Conservation (phyloP, 1,140 invertebrate species). For the Philopotamus ludificatus region DNA sequence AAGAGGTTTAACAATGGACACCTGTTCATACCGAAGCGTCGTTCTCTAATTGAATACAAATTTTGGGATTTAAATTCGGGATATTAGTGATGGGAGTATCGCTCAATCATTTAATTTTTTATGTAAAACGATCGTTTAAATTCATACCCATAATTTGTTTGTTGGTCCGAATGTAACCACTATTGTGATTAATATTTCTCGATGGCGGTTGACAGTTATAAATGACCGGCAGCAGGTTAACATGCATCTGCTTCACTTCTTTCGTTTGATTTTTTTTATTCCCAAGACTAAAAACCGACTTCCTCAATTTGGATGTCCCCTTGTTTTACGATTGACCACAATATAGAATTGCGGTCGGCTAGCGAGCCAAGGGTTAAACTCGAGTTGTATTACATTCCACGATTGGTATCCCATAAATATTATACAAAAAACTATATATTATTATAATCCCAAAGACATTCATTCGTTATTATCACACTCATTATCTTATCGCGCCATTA, state of each 20-base stretch:
- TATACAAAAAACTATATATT: no score
- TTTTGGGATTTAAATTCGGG: neutral
- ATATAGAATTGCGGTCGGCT: conserved; percentile 15
- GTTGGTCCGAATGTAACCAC: neutral
- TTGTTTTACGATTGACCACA: conserved; percentile 14
- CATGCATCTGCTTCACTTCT: conserved; percentile 31
- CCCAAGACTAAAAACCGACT: conserved; percentile 18
- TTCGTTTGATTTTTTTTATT: conserved; percentile 14
- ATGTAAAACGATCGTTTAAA: no score
- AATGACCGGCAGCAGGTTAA: conserved; percentile 31
- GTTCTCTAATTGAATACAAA: no score
- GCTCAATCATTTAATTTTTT: no score
- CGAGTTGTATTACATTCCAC: no score
- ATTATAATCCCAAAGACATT: no score
- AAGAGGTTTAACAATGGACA: conserved; percentile 9
- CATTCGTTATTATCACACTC: conserved; percentile 2
- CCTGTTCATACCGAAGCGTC: conserved; percentile 10
- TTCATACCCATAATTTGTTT: no score
- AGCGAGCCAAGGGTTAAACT: neutral
- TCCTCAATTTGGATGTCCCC: conserved; percentile 33
- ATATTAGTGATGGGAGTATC: no score
- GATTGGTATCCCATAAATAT: no score
- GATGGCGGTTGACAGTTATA: conserved; percentile 39
- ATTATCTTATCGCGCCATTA: neutral
- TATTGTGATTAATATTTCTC: conserved; percentile 37